Conservation (phyloP, 2,888 invertebrate species). For the Tenthredo mesomela region DNA sequence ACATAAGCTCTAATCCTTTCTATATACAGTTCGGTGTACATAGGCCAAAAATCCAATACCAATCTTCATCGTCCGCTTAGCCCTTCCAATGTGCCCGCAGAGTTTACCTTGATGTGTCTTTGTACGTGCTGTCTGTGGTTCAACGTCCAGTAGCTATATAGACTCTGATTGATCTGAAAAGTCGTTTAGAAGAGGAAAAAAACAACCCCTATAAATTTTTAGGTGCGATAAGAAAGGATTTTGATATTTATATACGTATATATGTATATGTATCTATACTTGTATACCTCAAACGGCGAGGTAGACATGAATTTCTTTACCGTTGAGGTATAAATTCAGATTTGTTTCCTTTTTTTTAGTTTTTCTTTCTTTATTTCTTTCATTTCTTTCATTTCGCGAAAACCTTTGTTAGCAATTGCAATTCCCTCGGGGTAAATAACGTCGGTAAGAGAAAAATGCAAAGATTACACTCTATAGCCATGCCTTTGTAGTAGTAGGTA, state of each 20-base stretch:
- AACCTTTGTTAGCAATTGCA: conserved; percentile 48
- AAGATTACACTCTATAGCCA: conserved; percentile 27
- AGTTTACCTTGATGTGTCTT: neutral
- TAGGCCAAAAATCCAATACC: conserved; percentile 4
- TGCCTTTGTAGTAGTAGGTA: conserved; percentile 12
- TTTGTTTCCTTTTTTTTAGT: neutral
- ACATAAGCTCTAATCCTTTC: conserved; percentile 32
- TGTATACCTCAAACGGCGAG: neutral
- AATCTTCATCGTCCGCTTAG: conserved; percentile 15
- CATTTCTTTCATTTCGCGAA: conserved; percentile 7
- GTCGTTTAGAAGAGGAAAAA: neutral
- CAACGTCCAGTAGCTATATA: neutral
- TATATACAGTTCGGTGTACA: conserved; percentile 7
- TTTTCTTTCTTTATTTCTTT: neutral
- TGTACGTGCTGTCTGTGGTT: neutral
- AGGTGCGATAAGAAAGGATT: neutral
- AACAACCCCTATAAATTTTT: neutral
- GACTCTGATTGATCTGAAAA: conserved; percentile 34
- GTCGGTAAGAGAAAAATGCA: conserved; percentile 33
- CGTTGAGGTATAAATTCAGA: conserved; percentile 6
- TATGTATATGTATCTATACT: no score
- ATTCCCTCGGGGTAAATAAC: conserved; percentile 46
- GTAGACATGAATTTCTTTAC: neutral
- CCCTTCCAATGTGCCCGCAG: neutral
- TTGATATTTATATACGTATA: neutral